phyloP scores from a whole-genome alignment of 2,797 vertebrate genomes.

The Sebastes steindachneri region DNA sequence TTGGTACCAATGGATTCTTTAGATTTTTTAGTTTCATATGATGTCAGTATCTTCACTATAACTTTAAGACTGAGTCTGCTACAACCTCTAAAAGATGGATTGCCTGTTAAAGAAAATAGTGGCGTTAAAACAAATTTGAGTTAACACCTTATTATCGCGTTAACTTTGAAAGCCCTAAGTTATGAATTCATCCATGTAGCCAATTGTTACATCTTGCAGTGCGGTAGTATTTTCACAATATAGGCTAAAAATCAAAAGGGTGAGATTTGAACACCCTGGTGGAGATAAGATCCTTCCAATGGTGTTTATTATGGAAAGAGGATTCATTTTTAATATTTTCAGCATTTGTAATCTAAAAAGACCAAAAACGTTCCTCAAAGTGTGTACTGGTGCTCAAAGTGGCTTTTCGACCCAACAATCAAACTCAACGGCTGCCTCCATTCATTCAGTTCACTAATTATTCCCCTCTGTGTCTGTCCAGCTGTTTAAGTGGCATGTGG shows the following conservation, averaged over 20 bases:
- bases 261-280: neutral
- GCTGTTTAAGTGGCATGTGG: constrained; percentile 27
- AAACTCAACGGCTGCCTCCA: neutral
- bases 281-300: neutral
- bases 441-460: constrained; percentile 13
- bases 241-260: neutral
- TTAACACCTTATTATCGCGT: too few relatives aligned
- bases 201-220: neutral
- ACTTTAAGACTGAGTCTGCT: too few relatives aligned
- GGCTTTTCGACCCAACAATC: neutral
- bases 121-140: too few relatives aligned
- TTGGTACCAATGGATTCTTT: too few relatives aligned
- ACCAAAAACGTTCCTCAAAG: neutral
- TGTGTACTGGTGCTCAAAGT: neutral
- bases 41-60: too few relatives aligned
- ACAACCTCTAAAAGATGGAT: too few relatives aligned
- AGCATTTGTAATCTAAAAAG: neutral
- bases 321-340: neutral
- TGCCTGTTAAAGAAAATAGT: too few relatives aligned
- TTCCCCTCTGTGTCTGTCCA: neutral
- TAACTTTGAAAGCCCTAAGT: too few relatives aligned
- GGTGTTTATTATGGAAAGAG: neutral
- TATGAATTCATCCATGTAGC: too few relatives aligned
- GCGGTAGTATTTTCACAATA: neutral
- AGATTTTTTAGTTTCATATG: too few relatives aligned